Conservation (phyloP, 2,888 invertebrate genomes). For the Xanthia togata region DNA sequence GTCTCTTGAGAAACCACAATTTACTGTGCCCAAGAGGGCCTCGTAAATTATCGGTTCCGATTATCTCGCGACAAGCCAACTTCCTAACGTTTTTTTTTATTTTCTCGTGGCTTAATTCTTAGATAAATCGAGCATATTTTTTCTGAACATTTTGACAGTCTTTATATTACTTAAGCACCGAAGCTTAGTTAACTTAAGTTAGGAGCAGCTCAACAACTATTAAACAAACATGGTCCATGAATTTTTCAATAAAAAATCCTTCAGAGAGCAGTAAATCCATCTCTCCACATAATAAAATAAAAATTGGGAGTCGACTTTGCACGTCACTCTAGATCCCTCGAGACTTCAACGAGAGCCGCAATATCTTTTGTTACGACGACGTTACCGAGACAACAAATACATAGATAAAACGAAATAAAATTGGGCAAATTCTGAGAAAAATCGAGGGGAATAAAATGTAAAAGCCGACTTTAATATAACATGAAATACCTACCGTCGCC, state of each 20-base stretch:
- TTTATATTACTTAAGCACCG: neutral
- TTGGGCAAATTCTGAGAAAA: slow-evolving; percentile 3
- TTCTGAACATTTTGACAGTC: neutral
- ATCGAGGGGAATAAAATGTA: slow-evolving; percentile 31
- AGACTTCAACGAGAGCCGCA: slow-evolving; percentile 7
- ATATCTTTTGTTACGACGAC: slow-evolving; percentile 36
- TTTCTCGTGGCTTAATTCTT: slow-evolving; percentile 17
- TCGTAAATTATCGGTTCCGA: slow-evolving; percentile 36
- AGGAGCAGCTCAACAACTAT: neutral
- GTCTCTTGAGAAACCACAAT: slow-evolving; percentile 23
- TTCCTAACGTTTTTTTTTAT: slow-evolving; percentile 35
- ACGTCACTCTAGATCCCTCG: slow-evolving; percentile 17
- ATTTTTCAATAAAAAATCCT: neutral
- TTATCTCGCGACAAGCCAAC: slow-evolving; percentile 38
- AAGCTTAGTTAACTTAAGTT: neutral
- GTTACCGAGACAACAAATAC: slow-evolving; percentile 1
- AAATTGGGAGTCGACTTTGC: slow-evolving; percentile 27
- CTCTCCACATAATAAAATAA: slow-evolving; percentile 21
- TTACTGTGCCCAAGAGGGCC: slow-evolving; percentile 6
- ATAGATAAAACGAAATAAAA: slow-evolving; percentile 35
- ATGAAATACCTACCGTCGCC: neutral
- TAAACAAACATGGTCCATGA: neutral
- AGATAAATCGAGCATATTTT: slow-evolving; percentile 14
- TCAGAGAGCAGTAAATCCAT: neutral
- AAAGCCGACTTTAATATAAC: slow-evolving; percentile 8